Evolutionary conservation across 2,888 invertebrate species (phyloP).

Genomic region (Plagodis pulveraria): DNA sequence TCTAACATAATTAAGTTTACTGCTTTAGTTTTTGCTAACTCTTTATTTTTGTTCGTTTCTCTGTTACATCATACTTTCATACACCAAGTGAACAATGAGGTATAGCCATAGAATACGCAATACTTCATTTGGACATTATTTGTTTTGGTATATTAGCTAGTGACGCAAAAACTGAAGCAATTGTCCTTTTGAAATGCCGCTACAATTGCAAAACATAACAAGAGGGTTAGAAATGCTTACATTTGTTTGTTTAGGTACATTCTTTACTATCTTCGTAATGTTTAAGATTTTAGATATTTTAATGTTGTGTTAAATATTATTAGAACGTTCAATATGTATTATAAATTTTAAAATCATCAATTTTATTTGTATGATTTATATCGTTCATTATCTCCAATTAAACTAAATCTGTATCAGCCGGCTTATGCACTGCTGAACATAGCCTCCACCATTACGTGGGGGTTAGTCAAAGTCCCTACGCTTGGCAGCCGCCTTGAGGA

Average conservation of each 20-base stretch:
- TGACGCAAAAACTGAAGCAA: slow-evolving; percentile 68
- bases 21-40: slow-evolving; percentile 62
- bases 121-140: slow-evolving; percentile 46
- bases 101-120: slow-evolving; percentile 31
- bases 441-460: too few relatives aligned
- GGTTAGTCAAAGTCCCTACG: too few relatives aligned
- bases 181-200: slow-evolving; percentile 32
- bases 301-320: too few relatives aligned
- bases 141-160: slow-evolving; percentile 51
- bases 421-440: too few relatives aligned
- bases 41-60: slow-evolving; percentile 54
- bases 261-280: slow-evolving; percentile 1
- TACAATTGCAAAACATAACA: slow-evolving; percentile 9
- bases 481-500: too few relatives aligned
- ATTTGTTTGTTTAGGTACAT: slow-evolving; percentile 19
- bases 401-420: too few relatives aligned
- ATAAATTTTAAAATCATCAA: too few relatives aligned
- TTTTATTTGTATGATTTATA: too few relatives aligned
- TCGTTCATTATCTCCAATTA: too few relatives aligned
- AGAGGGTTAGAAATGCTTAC: slow-evolving; percentile 5
- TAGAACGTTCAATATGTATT: too few relatives aligned
- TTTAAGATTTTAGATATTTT: not conserved
- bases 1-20: slow-evolving; percentile 54
- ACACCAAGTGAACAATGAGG: slow-evolving; percentile 38
- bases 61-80: slow-evolving; percentile 50